Base-by-base conservation (phyloP, 1,140 invertebrate species). In the Diachasma alloeum region DNA sequence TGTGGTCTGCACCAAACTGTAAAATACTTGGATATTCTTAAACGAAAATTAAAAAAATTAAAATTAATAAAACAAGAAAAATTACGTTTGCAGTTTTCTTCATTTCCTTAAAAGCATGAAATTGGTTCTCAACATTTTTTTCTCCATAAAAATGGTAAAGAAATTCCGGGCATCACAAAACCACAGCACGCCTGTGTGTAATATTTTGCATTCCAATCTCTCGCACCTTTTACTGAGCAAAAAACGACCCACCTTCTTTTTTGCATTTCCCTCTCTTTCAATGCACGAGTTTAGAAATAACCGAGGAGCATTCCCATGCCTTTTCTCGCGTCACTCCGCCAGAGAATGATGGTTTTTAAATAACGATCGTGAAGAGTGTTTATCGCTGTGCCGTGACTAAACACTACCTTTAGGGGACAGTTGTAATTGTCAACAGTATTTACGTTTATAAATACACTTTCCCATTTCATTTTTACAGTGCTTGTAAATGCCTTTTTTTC, bases 181-280 rank as follows among this genome's bases (percentile, higher is more conserved):
- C 63, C 63, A 48, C 74, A 75, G 13, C 44, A 22, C 74, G 31
- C 59, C 37, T n/a, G 15, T 56, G 42, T 13, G 77, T 17, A 48
- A 74, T 78, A 74, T 72, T 78, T 78, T 70, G 67, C 77, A 78
- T 78, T 78, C 72, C 77, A 66, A 78, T 74, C 77, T 66, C 67
- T 78, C 72, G 77, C 53, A 56, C 66, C 66, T 39, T 76, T 72
- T 76, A 76, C 37, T 36, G 39, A 68, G 48, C 9, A 15, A 53
- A 63, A 63, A 63, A 63, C 15, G 59, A 15, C 4, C 11, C 11
- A 26, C 24, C 19, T 9, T 10, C 24, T 63, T 63, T 63, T 63
- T 9, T 63, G 5, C 24, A 26, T 31, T 13, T 63, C 26, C 24
- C 11, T 31, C 24, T 63, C 59, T 26, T 4, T 31, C 19, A 63